Evolutionary conservation across 2,888 invertebrate species (phyloP).

Genomic region (Gandaritis pyraliata): DNA sequence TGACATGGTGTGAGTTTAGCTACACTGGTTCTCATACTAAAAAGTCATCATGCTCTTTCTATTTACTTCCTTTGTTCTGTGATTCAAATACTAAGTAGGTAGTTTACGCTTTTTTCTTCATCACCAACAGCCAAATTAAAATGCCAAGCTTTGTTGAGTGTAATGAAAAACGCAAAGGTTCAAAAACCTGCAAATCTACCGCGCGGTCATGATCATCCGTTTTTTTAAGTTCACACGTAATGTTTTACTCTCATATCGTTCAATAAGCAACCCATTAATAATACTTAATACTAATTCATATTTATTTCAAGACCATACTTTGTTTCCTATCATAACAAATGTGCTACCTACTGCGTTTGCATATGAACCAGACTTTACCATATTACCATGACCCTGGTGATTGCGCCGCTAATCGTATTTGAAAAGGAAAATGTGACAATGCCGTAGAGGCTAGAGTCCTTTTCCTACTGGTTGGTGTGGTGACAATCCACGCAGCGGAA

Average conservation of each 20-base stretch:
- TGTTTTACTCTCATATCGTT: background rate
- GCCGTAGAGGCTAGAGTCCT: conserved; percentile 48
- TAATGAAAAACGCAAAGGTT: background rate
- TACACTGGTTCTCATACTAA: too few species aligned
- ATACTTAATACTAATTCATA: too few species aligned
- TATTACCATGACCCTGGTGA: conserved; percentile 33
- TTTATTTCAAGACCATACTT: background rate
- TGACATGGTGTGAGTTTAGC: too few species aligned
- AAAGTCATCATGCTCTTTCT: too few species aligned
- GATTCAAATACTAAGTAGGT: too few species aligned
- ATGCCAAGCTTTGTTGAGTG: background rate
- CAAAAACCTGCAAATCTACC: background rate
- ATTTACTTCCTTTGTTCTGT: too few species aligned
- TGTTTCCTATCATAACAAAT: conserved; percentile 31
- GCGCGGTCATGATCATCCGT: background rate
- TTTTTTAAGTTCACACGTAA: background rate
- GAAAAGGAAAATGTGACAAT: conserved; percentile 18
- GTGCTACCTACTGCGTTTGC: conserved; percentile 7
- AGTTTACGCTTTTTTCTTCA: background rate
- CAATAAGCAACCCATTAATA: background rate
- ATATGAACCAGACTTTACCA: conserved; percentile 31
- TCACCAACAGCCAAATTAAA: background rate
- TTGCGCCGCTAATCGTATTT: conserved; percentile 8
- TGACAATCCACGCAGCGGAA: conserved; percentile 54
- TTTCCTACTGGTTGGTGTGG: conserved; percentile 45